Percentiles rank a stretch among this genome's conserved stretches.
These are phyloP conservation scores for Lontra canadensis DNA, from an alignment of 2,113 vertebrate genomes.

Conservation along the genomic window DNA sequence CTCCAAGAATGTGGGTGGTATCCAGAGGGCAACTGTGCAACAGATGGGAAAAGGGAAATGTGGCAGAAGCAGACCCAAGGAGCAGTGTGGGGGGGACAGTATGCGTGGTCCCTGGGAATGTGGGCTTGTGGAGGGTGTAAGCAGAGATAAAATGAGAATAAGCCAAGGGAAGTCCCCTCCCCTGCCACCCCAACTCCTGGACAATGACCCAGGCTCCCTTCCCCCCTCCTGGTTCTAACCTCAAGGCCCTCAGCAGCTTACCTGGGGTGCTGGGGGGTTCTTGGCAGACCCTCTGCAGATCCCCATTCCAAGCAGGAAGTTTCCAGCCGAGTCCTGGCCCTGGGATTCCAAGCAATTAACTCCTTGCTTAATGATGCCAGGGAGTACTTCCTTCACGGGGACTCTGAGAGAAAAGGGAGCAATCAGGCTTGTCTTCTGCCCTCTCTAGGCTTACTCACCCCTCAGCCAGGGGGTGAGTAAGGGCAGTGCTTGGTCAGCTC, in stretches of 20 bases:
- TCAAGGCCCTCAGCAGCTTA: conserved; percentile 72
- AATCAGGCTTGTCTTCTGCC: neutral
- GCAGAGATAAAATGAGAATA: neutral
- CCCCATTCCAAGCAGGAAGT: conserved; percentile 83
- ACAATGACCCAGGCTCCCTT: too few relatives aligned
- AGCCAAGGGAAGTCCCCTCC: neutral
- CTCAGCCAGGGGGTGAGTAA: neutral
- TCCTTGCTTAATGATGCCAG: conserved; percentile 93
- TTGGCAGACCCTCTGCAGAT: conserved; percentile 89
- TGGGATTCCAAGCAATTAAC: conserved; percentile 91
- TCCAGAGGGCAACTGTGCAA: neutral
- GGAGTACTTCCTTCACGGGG: conserved; percentile 93
- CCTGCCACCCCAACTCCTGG: too few relatives aligned
- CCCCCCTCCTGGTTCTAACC: neutral
- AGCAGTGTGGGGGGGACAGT: neutral
- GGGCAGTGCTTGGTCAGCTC: neutral
- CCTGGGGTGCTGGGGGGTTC: conserved; percentile 91
- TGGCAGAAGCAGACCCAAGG: neutral
- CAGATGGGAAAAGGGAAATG: neutral
- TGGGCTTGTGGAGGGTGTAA: neutral
- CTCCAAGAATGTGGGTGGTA: neutral
- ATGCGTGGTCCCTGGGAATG: neutral
- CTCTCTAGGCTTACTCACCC: neutral
- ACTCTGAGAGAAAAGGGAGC: conserved; percentile 84
- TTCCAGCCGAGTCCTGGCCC: conserved; percentile 87